Evolutionary conservation across 2,113 vertebrate species (phyloP), one percentile per base, ranked within the genome.

Genomic region (Seriola rivoliana): DNA sequence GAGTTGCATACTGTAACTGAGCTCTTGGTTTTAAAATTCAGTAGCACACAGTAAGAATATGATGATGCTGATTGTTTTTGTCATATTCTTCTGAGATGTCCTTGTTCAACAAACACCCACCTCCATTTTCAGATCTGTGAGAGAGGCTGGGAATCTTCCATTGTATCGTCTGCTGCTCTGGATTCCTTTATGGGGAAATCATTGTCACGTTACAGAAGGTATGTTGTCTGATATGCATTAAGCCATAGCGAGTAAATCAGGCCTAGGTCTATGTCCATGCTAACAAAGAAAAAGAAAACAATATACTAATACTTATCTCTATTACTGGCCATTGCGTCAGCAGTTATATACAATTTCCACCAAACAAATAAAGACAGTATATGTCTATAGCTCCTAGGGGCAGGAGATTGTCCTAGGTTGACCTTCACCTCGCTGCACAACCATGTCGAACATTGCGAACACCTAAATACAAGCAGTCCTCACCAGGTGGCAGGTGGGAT

Each of bases 91-190:
- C 29, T 29, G 2, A 29, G 29, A 29, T 29, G 29, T 29, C 29
- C 29, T 29, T 29, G 29, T 29, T 29, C 2, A 29, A 29, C 29
- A 4, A 34, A 73, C n/a, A 73, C 76, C 69, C 95, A 97, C 98
- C 98, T 98, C 97, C 98, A 7, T 99, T 99, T 92, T 99, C 98
- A 60, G 98, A 99, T 91, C 98, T 97, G 88, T 97, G 97, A 14
- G 98, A 99, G 93, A 99, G 97, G 77, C 99, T 98, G 1, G 97
- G 95, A 89, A 99, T 98, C 94, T 98, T 99, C 98, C 98, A 99
- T 83, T 98, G 94, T 94, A 99, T 98, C 86, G 96, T 97, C 89
- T 99, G 97, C 84, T 99, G 98, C 63, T 99, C 98, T 7, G 95
- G 90, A 68, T 97, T 98, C 98, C 98, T 99, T 48, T 0, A 68